Base-by-base conservation (phyloP, 2,113 vertebrate species). In the Gopherus evgoodei region DNA sequence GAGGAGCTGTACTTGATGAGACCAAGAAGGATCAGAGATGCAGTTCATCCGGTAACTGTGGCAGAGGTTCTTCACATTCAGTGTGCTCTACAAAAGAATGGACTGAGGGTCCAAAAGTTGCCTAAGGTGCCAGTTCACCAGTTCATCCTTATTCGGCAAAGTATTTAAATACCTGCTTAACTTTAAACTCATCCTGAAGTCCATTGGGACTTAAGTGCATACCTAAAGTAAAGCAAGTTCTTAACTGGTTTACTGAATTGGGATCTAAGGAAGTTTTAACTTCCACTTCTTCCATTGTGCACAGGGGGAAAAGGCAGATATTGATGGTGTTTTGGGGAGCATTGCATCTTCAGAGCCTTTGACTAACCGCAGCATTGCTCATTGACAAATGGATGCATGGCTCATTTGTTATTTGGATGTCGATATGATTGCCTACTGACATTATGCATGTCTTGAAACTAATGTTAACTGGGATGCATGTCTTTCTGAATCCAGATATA, bases 401-500 rank as follows among this genome's bases (percentile, higher is more conserved):
- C 29, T 7, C 2, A n/a, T 38, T 16, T 2, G 0, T 6, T 12
- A 80, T 22, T 47, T 0, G 2, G 1, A 29, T 7, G 22, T 25
- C 1, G 2, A 31, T 4, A 78, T 25, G n/a, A 0, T 3, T 52
- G 38, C 49, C 42, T 0, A n/a, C 0, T 2, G 75, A 14, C 0
- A 1, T 56, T 69, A 78, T 69, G 44, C 84, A 2, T 29, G 22
- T 69, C 4, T 8, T 1, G 4, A 14, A n/a, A 42, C 49, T 52
- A 52, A 22, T 12, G 22, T 47, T 16, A 31, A 35, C 31, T 65
- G 62, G 14, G 31, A 65, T 16, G 31, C 62, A 65, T 7, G 6
- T 65, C 57, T 19, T 69, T 44, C 42, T 31, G 11, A 42, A 42
- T 75, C 22, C 38, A 69, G 35, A 53, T 83, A 8, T 25, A 49